Percentiles rank a stretch among this genome's conserved stretches.
Conservation (phyloP, 2,113 vertebrate genomes). For the Heterocephalus glaber region DNA sequence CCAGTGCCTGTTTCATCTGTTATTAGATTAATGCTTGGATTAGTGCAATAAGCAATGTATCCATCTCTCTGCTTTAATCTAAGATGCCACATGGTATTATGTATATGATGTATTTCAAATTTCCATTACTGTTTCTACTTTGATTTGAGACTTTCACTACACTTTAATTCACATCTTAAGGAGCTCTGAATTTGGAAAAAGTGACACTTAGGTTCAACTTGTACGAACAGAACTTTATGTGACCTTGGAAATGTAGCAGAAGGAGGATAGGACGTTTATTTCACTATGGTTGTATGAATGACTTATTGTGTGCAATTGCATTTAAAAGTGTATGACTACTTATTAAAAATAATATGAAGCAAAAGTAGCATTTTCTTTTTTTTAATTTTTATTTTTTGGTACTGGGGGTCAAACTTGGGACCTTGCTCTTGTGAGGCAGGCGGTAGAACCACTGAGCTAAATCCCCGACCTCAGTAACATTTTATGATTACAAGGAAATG, state of each 20-base stretch:
- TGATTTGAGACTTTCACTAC: slow-evolving; percentile 16
- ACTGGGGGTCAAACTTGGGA: too few relatives aligned
- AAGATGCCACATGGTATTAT: background rate
- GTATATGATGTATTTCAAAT: background rate
- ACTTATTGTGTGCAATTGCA: background rate
- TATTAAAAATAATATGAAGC: background rate
- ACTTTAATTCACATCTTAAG: background rate
- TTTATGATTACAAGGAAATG: slow-evolving; percentile 43
- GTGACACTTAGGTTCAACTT: background rate
- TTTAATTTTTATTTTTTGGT: too few relatives aligned
- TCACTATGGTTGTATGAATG: background rate
- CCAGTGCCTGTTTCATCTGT: background rate
- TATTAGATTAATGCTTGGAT: background rate
- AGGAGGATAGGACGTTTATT: background rate
- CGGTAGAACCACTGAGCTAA: too few relatives aligned
- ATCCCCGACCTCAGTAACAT: background rate
- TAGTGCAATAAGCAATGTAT: background rate
- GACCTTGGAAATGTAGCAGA: background rate
- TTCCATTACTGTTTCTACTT: slow-evolving; percentile 4
- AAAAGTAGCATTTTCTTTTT: background rate
- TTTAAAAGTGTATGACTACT: background rate
- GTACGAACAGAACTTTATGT: background rate
- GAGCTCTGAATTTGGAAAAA: background rate
- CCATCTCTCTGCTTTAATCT: background rate
- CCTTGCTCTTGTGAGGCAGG: too few relatives aligned